phyloP scores from a whole-genome alignment of 2,888 invertebrate species.

The Troides oblongomaculatus region DNA sequence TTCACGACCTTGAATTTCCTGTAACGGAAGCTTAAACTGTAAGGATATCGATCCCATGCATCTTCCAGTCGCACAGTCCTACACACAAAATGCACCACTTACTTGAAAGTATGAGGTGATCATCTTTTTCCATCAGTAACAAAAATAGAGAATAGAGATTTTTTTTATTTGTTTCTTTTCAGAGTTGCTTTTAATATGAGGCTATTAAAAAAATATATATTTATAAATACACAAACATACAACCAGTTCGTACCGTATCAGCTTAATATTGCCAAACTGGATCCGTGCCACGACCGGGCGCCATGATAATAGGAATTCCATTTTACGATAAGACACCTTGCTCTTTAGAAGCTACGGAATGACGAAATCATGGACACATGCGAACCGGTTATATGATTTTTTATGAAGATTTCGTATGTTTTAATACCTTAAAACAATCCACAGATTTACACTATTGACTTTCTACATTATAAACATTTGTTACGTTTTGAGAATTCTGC shows the following conservation, averaged over 20 bases:
- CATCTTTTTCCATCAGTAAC: no score
- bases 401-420: conserved; percentile 22
- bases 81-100: no score
- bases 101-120: no score
- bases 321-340: conserved; percentile 29
- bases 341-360: conserved; percentile 23
- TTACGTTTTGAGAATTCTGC: neutral
- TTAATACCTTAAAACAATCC: neutral
- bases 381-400: conserved; percentile 27
- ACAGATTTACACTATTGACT: neutral
- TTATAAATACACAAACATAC: conserved; percentile 12
- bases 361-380: conserved; percentile 27
- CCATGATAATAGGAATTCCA: conserved; percentile 30
- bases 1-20: no score
- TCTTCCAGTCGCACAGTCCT: no score
- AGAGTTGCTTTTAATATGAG: no score
- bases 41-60: no score
- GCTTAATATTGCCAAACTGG: conserved; percentile 29
- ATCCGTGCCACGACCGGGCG: conserved; percentile 29
- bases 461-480: neutral
- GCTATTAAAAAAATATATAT: neutral
- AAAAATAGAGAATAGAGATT: no score
- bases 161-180: no score
- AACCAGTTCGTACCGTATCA: conserved; percentile 31
- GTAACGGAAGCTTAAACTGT: no score